phyloP scores from a whole-genome alignment of 2,797 vertebrate species.

The Corythornis leucogaster region DNA sequence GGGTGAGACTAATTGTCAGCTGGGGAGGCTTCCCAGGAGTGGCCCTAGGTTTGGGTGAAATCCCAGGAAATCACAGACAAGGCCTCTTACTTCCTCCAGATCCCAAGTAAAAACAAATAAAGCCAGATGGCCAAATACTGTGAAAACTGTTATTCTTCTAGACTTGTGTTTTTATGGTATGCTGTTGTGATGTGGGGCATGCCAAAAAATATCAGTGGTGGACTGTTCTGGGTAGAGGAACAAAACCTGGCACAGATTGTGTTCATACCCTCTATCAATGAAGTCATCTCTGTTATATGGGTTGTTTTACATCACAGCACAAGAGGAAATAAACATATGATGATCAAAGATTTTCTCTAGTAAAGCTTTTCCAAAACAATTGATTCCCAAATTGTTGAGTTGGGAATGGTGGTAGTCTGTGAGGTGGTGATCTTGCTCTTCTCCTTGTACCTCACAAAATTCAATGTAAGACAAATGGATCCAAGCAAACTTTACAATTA shows the following conservation, averaged over 20 bases:
- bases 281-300: accelerated
- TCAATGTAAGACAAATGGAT: neutral
- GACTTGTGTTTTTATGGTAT: neutral
- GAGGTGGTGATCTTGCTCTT: neutral
- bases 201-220: neutral
- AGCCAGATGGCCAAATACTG: neutral
- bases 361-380: neutral
- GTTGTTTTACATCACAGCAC: neutral
- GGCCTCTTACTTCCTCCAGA: neutral
- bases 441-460: neutral
- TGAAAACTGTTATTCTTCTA: constrained; percentile 11
- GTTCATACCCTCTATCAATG: neutral
- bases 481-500: neutral
- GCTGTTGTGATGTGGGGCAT: neutral
- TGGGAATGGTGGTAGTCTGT: neutral
- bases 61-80: neutral
- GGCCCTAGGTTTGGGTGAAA: neutral
- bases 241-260: neutral
- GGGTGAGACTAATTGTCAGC: neutral
- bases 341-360: neutral
- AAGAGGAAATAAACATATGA: neutral
- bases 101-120: neutral
- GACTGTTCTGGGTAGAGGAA: neutral
- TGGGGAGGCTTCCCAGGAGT: neutral
- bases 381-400: neutral